Base-by-base conservation (phyloP, 2,113 vertebrate species). In the Alethe diademata region DNA sequence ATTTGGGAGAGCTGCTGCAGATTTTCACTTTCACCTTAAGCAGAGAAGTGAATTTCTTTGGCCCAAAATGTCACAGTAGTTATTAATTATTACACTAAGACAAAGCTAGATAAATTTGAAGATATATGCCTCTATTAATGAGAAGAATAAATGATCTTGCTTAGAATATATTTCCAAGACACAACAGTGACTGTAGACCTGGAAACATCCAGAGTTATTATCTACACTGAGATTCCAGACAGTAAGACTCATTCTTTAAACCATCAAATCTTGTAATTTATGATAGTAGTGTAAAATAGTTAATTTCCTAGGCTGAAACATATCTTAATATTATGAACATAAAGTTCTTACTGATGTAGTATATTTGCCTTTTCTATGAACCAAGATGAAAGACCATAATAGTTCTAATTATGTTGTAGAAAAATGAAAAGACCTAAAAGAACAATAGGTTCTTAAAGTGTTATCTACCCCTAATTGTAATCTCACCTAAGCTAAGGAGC, bases 321-420 rank as follows among this genome's bases (percentile, higher is more conserved):
- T 70, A 93, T 93, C 90, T 96, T 88, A 96, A 96, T 95, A 95
- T 97, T 97, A 85, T 97, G 94, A 96, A 80, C 35, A 78, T 93
- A 79, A 87, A 45, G 23, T 83, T 93, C 88, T 80, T 70, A 67
- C 65, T 85, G 67, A 93, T 76, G 61, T 74, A 91, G 95, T 95
- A 61, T 88, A 91, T 96, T 97, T 96, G 85, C 91, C 92, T 95
- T 95, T 87, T 88, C 45, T 53, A 67, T 86, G 78, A 95, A 92
- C 94, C 72, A 93, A 96, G 86, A 66, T 81, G 90, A 94, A 96
- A 78, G 40, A 31, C 57, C 38, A 66, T 95, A 96, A 97, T 76
- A 87, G 65, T 95, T 84, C 75, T 90, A 97, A 97, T 97, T 97
- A 96, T 95, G 86, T 86, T 16, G 9, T 84, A 57, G 83, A 75